A percentile compares a stretch with the other conserved stretches of the same genome.
These are phyloP conservation scores for Antigone vipio DNA, from an alignment of 2,113 vertebrate genomes.

Conservation along the genomic window DNA sequence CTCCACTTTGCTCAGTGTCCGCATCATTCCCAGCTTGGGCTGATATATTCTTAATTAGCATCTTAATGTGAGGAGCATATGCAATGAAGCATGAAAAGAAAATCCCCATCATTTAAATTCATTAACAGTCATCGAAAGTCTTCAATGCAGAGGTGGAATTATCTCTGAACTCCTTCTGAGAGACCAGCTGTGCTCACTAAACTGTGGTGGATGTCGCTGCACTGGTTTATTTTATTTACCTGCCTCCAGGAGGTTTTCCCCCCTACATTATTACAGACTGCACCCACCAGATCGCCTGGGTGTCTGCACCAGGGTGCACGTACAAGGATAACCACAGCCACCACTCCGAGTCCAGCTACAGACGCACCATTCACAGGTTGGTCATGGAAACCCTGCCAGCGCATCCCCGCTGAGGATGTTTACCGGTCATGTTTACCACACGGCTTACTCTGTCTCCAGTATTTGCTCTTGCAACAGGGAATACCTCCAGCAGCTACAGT, in stretches of 20 bases:
- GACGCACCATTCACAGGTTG: background rate
- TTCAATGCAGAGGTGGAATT: slow-evolving; percentile 69
- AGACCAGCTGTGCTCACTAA: slow-evolving; percentile 58
- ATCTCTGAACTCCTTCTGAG: slow-evolving; percentile 70
- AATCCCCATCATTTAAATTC: slow-evolving; percentile 79
- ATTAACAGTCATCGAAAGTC: slow-evolving; percentile 73
- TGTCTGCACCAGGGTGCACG: background rate
- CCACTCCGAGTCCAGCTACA: background rate
- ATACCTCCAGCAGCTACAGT: background rate
- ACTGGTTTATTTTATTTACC: background rate
- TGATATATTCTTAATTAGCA: slow-evolving; percentile 71
- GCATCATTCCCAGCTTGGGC: slow-evolving; percentile 7
- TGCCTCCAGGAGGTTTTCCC: background rate
- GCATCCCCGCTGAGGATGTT: background rate
- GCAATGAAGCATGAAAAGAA: slow-evolving; percentile 70
- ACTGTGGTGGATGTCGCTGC: background rate
- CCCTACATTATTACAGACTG: background rate
- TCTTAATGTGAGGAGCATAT: slow-evolving; percentile 72
- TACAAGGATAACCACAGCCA: background rate
- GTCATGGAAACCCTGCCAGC: background rate
- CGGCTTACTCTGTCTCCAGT: background rate
- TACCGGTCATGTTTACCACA: background rate
- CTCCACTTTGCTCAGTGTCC: slow-evolving; percentile 29
- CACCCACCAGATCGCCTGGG: background rate
- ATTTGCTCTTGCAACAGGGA: background rate